Conservation (phyloP, 2,113 vertebrate species). For the Apus apus region DNA sequence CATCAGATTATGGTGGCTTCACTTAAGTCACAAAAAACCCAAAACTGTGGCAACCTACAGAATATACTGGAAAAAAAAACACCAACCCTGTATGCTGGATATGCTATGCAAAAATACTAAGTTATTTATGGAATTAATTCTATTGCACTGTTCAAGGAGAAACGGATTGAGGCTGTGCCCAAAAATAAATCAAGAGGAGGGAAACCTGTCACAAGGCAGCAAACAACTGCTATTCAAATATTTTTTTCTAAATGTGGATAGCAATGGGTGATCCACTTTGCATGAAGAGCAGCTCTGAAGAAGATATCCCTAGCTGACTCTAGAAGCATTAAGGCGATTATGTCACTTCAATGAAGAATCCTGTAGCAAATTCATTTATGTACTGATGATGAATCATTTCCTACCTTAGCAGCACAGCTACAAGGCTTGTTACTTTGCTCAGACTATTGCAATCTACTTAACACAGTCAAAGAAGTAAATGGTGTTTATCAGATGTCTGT, state of each 20-base stretch:
- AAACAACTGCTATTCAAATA: slow-evolving; percentile 33
- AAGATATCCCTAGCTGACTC: background rate
- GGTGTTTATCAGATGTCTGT: background rate
- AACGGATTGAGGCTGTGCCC: slow-evolving; percentile 40
- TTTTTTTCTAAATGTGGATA: background rate
- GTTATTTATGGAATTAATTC: slow-evolving; percentile 66
- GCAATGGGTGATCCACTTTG: background rate
- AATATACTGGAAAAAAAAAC: background rate
- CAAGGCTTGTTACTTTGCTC: background rate
- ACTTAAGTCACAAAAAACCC: slow-evolving; percentile 13
- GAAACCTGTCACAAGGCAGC: slow-evolving; percentile 20
- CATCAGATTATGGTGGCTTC: slow-evolving; percentile 36
- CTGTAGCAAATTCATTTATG: background rate
- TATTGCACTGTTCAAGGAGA: slow-evolving; percentile 17
- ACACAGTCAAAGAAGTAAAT: background rate
- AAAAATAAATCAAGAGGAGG: slow-evolving; percentile 47
- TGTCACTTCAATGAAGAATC: slow-evolving; percentile 20
- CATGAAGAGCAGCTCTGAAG: background rate
- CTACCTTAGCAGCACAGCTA: background rate
- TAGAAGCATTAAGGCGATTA: slow-evolving; percentile 1
- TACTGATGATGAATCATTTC: background rate
- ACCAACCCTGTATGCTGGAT: background rate
- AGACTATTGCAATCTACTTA: background rate
- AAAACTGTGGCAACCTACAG: background rate
- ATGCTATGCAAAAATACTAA: background rate